Conservation (phyloP, 2,113 vertebrate species). For the Sarotherodon lohbergeri region DNA sequence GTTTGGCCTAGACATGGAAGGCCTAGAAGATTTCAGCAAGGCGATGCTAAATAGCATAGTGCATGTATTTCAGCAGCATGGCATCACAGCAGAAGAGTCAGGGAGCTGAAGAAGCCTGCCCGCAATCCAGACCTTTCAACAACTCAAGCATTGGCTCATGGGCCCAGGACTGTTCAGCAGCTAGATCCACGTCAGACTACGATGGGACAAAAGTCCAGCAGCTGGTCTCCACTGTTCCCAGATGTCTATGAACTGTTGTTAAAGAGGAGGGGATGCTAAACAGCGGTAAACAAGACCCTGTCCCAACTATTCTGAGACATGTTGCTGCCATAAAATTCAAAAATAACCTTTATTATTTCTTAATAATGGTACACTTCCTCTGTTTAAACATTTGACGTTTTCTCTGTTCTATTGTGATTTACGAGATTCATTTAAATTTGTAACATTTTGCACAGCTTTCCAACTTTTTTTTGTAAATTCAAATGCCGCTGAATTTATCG, state of each 20-base stretch:
- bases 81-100: neutral
- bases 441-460: neutral
- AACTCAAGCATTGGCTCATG: neutral
- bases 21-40: neutral
- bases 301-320: neutral
- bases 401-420: neutral
- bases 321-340: neutral
- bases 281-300: neutral
- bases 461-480: neutral
- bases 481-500: neutral
- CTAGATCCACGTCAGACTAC: neutral
- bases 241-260: neutral
- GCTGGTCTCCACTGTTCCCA: neutral
- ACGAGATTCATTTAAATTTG: neutral
- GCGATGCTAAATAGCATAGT: fast-evolving
- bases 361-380: neutral
- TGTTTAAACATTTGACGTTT: neutral
- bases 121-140: neutral
- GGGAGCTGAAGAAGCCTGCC: neutral
- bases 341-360: neutral
- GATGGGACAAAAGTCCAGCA: neutral
- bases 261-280: neutral
- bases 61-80: neutral
- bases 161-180: neutral
- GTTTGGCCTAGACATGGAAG: neutral